Evolutionary conservation across 1,140 invertebrate species (phyloP), one percentile per base, ranked within the genome.

Genomic region (Tigriopus japonicus): DNA sequence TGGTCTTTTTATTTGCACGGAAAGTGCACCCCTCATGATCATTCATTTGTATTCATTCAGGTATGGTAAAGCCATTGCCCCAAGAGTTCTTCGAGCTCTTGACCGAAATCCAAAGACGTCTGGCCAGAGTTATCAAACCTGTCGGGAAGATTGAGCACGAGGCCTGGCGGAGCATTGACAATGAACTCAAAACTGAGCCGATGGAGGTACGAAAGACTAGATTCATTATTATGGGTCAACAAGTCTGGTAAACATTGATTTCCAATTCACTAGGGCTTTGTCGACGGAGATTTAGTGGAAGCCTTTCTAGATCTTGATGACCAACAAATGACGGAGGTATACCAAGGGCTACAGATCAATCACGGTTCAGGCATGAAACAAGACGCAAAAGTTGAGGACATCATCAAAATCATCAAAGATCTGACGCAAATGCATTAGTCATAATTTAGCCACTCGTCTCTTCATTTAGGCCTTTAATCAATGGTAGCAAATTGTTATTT

Each of bases 251-350:
- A 6, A 35, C 0, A 62, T 12, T 45, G 9, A 13, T 13, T 23
- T 41, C 24, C 19, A 14, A 3, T 17, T 3, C 64, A 68, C n/a
- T 82, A 86, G 67, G 90, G 90, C 10, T 98, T 99, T 71, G 89
- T 98, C 62, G 95, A 99, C 74, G 95, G 95, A 0, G 95, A 98
- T 78, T 76, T 99, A 43, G 86, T 98, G 63, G 95, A 99, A 74
- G 93, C 87, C 70, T 95, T 96, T 71, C 76, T 97, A 14, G 94
- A 98, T 73, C 78, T 98, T 21, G 80, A 71, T 62, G 73, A 86
- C 51, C 86, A 90, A 43, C 87, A 92, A 74, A 95, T 97, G 85
- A 77, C 81, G 58, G 86, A 93, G 71, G 85, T 92, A 40, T 81
- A 86, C 2, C 72, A 80, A 64, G 87, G 84, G 12, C 71, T 96